Percentiles rank a stretch among this genome's conserved stretches.
These are phyloP conservation scores for Pyrocoelia pectoralis DNA, from an alignment of 2,888 invertebrate genomes.

Conservation along the genomic window DNA sequence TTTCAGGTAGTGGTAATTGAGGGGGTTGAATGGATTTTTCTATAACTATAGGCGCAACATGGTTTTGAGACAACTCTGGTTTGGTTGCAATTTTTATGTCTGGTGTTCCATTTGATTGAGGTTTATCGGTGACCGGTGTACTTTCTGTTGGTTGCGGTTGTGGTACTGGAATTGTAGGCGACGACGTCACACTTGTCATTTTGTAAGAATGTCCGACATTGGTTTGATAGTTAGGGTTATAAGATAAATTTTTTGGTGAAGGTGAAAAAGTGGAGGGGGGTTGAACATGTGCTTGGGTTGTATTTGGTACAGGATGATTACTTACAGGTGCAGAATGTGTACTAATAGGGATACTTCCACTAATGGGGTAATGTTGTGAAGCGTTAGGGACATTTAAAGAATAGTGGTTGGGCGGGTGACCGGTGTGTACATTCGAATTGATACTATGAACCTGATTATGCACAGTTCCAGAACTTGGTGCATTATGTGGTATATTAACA, in stretches of 20 bases:
- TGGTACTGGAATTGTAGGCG: slow-evolving; percentile 56
- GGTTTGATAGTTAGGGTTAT: slow-evolving; percentile 49
- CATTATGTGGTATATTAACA: slow-evolving; percentile 47
- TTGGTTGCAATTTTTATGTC: slow-evolving; percentile 44
- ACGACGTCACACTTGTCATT: slow-evolving; percentile 36
- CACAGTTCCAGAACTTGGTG: slow-evolving; percentile 32
- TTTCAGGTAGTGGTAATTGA: slow-evolving; percentile 24
- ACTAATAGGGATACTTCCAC: slow-evolving; percentile 39
- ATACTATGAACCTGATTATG: slow-evolving; percentile 36
- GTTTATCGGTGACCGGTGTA: slow-evolving; percentile 48
- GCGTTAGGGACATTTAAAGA: slow-evolving; percentile 51
- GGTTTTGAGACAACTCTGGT: slow-evolving; percentile 45
- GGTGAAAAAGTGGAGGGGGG: slow-evolving; percentile 43
- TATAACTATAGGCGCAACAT: slow-evolving; percentile 39
- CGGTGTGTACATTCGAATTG: slow-evolving; percentile 42
- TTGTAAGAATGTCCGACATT: slow-evolving; percentile 50
- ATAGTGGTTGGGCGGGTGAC: slow-evolving; percentile 47
- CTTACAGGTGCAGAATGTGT: slow-evolving; percentile 47
- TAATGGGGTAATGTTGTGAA: slow-evolving; percentile 46
- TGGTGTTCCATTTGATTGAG: slow-evolving; percentile 54
- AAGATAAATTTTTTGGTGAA: slow-evolving; percentile 50
- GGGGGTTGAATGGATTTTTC: slow-evolving; percentile 34
- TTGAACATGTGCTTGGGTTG: slow-evolving; percentile 43
- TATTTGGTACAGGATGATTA: slow-evolving; percentile 52
- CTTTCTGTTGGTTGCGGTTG: slow-evolving; percentile 54